phyloP scores from a whole-genome alignment of 2,797 vertebrate genomes.

The Pseudopleuronectes americanus region DNA sequence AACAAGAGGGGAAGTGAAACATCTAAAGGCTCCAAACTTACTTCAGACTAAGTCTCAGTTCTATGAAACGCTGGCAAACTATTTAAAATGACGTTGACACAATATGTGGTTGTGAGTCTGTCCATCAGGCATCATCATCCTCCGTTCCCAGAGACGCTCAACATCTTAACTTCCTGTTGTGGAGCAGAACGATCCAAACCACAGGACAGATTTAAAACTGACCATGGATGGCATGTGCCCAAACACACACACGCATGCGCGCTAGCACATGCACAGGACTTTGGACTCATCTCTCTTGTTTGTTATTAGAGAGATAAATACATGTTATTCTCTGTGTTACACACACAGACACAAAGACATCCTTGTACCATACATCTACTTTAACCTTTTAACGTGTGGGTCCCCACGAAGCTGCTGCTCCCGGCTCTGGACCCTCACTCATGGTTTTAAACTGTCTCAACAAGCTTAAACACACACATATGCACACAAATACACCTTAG shows the following conservation, averaged over 20 bases:
- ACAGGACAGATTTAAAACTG: conserved; percentile 52
- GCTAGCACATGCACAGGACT: conserved; percentile 16
- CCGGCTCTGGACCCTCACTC: no score
- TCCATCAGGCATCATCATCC: conserved; percentile 5
- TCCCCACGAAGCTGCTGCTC: no score
- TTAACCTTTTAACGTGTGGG: no score
- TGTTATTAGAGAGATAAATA: conserved; percentile 39
- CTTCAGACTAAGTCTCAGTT: background rate
- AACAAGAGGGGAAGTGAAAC: background rate
- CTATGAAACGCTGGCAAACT: background rate
- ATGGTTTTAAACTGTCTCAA: no score
- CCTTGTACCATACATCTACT: no score
- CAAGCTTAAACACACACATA: conserved; percentile 13
- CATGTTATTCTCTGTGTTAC: background rate
- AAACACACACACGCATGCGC: conserved; percentile 32
- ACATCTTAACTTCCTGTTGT: conserved; percentile 74
- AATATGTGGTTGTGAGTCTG: conserved; percentile 1
- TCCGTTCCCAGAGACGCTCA: conserved; percentile 61
- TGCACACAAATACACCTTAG: conserved; percentile 24
- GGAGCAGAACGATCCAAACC: conserved; percentile 41
- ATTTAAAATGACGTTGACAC: conserved; percentile 20
- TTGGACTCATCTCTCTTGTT: conserved; percentile 15
- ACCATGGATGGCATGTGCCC: conserved; percentile 28
- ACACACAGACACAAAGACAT: background rate
- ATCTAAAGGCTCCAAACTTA: background rate